Conservation (phyloP, 2,113 vertebrate genomes). For the Sorex fumeus region DNA sequence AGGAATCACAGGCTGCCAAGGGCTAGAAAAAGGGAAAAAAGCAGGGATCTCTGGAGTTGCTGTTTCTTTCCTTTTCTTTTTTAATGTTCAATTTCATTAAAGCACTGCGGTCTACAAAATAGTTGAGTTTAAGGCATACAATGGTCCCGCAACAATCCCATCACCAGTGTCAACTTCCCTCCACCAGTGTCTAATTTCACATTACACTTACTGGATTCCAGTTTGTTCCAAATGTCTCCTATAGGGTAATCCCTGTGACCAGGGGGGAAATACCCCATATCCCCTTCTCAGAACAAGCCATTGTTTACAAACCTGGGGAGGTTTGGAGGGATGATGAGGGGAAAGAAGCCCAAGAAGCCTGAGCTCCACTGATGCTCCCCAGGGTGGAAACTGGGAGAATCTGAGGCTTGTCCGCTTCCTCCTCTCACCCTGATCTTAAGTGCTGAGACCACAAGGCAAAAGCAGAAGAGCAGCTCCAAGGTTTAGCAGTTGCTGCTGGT, state of each 20-base stretch:
- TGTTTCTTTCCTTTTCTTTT: not conserved
- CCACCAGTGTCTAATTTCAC: not conserved
- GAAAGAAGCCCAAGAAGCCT: not conserved
- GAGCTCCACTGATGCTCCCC: not conserved
- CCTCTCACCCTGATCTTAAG: not conserved
- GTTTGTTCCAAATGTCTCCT: no score
- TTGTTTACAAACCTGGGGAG: not conserved
- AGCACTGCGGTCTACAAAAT: no score
- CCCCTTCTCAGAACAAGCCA: not conserved
- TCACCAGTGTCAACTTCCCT: no score
- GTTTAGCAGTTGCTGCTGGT: not conserved
- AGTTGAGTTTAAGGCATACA: no score
- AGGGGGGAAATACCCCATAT: not conserved
- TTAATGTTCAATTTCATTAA: no score
- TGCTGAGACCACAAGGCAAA: not conserved
- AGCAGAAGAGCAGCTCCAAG: not conserved
- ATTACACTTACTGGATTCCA: not conserved
- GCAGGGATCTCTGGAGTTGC: not conserved
- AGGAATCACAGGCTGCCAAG: constrained; percentile 43
- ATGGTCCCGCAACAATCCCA: no score
- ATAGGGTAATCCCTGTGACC: not conserved
- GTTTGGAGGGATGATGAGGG: not conserved
- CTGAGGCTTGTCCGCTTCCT: not conserved
- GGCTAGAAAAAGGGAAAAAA: not conserved
- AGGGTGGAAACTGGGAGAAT: accelerated